A percentile compares a stretch with the other conserved stretches of the same genome.
These are phyloP conservation scores for Clupea harengus DNA, from an alignment of 2,113 vertebrate species.

Conservation along the genomic window DNA sequence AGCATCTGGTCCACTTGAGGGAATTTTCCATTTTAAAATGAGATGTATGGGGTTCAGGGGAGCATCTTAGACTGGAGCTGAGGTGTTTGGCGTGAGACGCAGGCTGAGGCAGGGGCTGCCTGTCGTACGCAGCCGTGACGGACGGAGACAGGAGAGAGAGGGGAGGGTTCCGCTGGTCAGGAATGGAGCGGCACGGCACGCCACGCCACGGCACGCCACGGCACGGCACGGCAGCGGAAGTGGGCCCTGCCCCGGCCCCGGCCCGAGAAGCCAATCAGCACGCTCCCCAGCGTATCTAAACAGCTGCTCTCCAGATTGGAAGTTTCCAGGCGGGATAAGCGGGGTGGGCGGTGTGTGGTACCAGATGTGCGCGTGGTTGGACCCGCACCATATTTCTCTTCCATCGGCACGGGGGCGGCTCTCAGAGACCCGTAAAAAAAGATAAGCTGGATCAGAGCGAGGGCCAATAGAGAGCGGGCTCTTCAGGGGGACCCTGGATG, in stretches of 20 bases:
- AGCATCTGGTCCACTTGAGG: not conserved
- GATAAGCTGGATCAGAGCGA: conserved; percentile 48
- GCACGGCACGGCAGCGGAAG: not conserved
- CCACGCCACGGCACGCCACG: not conserved
- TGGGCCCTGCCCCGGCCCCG: not conserved
- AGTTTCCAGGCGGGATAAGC: conserved; percentile 53
- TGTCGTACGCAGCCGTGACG: not conserved
- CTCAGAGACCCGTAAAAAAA: conserved; percentile 47
- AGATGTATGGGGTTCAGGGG: not conserved
- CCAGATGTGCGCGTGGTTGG: not conserved
- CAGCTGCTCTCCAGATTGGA: conserved; percentile 47
- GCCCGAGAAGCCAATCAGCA: not conserved
- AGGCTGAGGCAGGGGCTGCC: not conserved
- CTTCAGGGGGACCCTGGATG: conserved; percentile 23
- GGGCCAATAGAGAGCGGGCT: conserved; percentile 23
- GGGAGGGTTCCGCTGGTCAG: not conserved
- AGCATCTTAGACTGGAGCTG: not conserved
- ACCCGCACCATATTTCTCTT: not conserved
- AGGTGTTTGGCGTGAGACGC: not conserved
- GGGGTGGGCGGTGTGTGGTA: not conserved
- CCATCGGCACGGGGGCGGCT: conserved; percentile 21
- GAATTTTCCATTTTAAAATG: not conserved
- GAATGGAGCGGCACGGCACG: not conserved
- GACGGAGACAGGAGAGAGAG: not conserved
- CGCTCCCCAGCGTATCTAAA: not conserved